phyloP scores from a whole-genome alignment of 2,797 vertebrate genomes.

The Poeciliopsis turneri region DNA sequence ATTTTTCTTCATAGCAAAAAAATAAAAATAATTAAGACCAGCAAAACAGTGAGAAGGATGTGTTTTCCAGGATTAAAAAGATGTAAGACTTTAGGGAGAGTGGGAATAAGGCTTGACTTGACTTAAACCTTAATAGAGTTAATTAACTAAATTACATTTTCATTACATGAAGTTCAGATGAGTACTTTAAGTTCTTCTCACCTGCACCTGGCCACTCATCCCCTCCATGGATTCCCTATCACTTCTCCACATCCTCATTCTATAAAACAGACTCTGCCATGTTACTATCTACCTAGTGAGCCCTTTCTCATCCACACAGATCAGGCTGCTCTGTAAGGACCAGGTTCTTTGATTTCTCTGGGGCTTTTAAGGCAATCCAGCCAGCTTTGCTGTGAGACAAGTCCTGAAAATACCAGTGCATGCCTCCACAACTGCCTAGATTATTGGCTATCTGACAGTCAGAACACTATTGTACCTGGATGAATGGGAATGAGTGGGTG shows the following conservation, averaged over 20 bases:
- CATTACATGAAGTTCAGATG: too few relatives aligned
- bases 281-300: background rate
- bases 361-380: background rate
- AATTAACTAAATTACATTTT: background rate
- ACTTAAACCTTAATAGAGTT: background rate
- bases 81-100: background rate
- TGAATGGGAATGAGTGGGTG: background rate
- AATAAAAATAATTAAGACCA: too few relatives aligned
- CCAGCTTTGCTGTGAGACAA: background rate
- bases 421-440: background rate
- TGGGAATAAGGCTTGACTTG: background rate
- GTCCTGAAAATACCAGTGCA: background rate
- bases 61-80: background rate
- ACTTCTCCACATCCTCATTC: background rate
- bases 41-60: background rate
- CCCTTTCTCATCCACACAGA: background rate
- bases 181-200: background rate
- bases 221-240: background rate
- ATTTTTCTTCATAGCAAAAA: background rate
- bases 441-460: slow-evolving; percentile 11
- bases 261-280: background rate
- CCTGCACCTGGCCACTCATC: background rate
- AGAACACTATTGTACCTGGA: background rate
- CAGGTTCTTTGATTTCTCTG: slow-evolving; percentile 1
- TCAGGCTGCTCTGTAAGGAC: background rate